These are phyloP conservation scores for Dilophus febrilis DNA, from an alignment of 2,888 invertebrate genomes.

Conservation along the genomic window DNA sequence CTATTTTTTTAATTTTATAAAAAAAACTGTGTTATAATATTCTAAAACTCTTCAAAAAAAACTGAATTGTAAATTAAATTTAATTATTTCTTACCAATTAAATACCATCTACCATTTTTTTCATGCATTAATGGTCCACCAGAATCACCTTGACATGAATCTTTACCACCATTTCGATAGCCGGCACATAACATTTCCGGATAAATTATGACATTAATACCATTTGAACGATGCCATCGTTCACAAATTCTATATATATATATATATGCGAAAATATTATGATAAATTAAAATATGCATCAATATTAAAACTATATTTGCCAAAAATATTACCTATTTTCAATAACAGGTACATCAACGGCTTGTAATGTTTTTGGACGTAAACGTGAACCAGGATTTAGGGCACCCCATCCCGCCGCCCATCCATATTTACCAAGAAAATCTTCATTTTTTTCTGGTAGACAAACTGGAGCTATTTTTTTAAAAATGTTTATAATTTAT, in stretches of 20 bases:
- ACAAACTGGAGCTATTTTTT: constrained; percentile 61
- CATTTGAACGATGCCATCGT: constrained; percentile 46
- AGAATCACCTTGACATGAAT: constrained; percentile 43
- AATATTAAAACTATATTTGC: too few relatives aligned
- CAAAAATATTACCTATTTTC: constrained; percentile 44
- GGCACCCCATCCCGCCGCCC: constrained; percentile 90
- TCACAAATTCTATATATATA: constrained; percentile 34
- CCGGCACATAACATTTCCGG: constrained; percentile 94
- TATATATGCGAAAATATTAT: neutral
- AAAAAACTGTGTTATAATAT: too few relatives aligned
- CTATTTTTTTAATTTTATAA: too few relatives aligned
- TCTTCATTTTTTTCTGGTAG: constrained; percentile 78
- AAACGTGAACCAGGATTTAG: constrained; percentile 66
- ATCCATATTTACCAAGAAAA: constrained; percentile 78
- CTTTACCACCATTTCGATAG: constrained; percentile 63
- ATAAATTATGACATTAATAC: constrained; percentile 54
- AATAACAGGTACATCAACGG: constrained; percentile 84
- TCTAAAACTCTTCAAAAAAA: neutral
- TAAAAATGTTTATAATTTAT: neutral
- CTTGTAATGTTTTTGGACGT: constrained; percentile 76
- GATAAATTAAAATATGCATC: too few relatives aligned
- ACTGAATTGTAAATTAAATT: too few relatives aligned
- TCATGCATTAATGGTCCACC: constrained; percentile 86
- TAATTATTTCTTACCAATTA: constrained; percentile 37
- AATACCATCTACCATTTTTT: constrained; percentile 70